Conservation (phyloP, 2,888 invertebrate species). For the Prostheceraeus crozeri region DNA sequence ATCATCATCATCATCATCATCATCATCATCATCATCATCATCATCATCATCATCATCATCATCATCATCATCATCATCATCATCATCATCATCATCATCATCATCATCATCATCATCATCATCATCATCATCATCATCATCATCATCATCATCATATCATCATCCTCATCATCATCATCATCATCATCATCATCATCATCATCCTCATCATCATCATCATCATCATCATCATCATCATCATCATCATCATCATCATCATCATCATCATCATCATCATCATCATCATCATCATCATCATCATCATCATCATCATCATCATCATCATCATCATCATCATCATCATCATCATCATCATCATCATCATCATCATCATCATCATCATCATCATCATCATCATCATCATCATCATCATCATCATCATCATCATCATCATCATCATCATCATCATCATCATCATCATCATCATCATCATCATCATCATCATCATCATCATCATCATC, state of each 20-base stretch:
- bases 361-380: slow-evolving; percentile 31
- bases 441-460: slow-evolving; percentile 25
- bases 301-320: not conserved
- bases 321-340: slow-evolving; percentile 6
- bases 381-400: slow-evolving; percentile 32
- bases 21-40: slow-evolving; percentile 5
- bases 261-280: not conserved
- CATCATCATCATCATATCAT: slow-evolving; percentile 9
- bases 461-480: slow-evolving; percentile 32
- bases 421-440: slow-evolving; percentile 4
- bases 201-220: no score
- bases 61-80: slow-evolving; percentile 38
- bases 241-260: slow-evolving; percentile 8
- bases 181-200: slow-evolving; percentile 3
- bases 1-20: slow-evolving; percentile 29
- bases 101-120: slow-evolving; percentile 35
- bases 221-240: not conserved
- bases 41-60: slow-evolving; percentile 28
- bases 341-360: slow-evolving; percentile 30
- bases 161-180: slow-evolving; percentile 30
- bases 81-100: slow-evolving; percentile 37
- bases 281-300: not conserved
- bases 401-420: not conserved
- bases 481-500: slow-evolving; percentile 22
- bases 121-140: slow-evolving; percentile 31